A percentile compares a stretch with the other conserved stretches of the same genome.
Evolutionary conservation across 2,113 vertebrate genomes (phyloP).

Genomic region (Romanogobio albipinnatus): DNA sequence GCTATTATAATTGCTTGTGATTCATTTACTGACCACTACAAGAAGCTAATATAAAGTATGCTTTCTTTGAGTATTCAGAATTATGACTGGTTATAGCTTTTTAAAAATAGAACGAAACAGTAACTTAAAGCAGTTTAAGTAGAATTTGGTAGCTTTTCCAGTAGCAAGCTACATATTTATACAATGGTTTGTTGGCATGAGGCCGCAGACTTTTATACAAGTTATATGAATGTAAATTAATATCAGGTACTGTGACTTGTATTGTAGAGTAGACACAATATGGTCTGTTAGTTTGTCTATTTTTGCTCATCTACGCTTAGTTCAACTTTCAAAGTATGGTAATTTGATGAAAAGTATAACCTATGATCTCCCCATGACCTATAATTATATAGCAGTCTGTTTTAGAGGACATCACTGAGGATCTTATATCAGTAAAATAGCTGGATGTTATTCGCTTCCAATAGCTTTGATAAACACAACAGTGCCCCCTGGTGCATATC

Average conservation of each 20-base stretch:
- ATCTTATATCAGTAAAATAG: not conserved
- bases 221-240: not conserved
- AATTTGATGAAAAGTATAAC: not conserved
- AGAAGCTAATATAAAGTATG: not conserved
- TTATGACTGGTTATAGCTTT: not conserved
- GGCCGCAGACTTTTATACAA: not conserved
- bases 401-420: not conserved
- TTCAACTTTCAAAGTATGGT: not conserved
- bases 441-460: not conserved
- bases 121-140: not conserved
- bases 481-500: constrained; percentile 41
- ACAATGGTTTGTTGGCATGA: not conserved
- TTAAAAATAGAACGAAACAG: not conserved
- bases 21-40: not conserved
- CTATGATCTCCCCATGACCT: not conserved
- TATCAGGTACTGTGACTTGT: not conserved
- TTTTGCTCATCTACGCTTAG: not conserved
- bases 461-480: constrained; percentile 10
- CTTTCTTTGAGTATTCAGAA: not conserved
- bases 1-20: not conserved
- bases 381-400: not conserved
- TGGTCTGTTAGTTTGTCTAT: not conserved
- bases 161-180: not conserved
- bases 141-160: not conserved
- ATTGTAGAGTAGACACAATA: not conserved